Evolutionary conservation across 1,140 invertebrate species (phyloP).

Genomic region (Caenorhabditis latens): DNA sequence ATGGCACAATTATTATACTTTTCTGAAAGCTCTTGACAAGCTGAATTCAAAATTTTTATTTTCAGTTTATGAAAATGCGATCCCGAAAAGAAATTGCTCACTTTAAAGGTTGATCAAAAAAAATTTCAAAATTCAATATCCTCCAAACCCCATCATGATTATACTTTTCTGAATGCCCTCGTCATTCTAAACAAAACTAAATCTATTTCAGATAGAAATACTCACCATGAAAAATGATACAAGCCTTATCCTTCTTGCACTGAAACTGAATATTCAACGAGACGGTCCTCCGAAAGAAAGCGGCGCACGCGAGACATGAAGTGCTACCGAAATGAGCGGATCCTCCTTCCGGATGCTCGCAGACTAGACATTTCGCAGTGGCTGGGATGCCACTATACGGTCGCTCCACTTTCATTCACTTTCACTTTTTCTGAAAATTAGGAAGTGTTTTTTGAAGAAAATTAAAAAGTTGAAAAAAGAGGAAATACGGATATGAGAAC

Average conservation of each 20-base stretch:
- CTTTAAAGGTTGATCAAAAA: no score
- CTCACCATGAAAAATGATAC: conserved; percentile 55
- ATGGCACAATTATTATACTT: no score
- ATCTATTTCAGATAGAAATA: no score
- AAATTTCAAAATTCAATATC: no score
- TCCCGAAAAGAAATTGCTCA: no score
- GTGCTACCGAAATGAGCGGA: conserved; percentile 60
- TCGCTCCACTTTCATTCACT: conserved; percentile 39
- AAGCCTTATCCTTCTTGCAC: conserved; percentile 45
- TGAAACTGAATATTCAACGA: conserved; percentile 55
- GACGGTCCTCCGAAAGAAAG: conserved; percentile 61
- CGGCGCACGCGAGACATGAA: conserved; percentile 67
- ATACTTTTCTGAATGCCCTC: no score
- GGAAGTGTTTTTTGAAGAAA: not conserved
- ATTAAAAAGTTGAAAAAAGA: no score
- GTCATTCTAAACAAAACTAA: no score
- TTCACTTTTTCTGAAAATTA: not conserved
- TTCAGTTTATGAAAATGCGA: no score
- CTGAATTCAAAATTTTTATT: no score
- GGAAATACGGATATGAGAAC: not conserved
- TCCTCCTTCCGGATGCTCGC: conserved; percentile 58
- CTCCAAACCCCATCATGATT: no score
- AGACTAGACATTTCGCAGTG: conserved; percentile 57
- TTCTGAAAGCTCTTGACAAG: no score
- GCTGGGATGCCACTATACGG: not conserved